Base-by-base conservation (phyloP, 2,113 vertebrate species). In the Malurus melanocephalus region DNA sequence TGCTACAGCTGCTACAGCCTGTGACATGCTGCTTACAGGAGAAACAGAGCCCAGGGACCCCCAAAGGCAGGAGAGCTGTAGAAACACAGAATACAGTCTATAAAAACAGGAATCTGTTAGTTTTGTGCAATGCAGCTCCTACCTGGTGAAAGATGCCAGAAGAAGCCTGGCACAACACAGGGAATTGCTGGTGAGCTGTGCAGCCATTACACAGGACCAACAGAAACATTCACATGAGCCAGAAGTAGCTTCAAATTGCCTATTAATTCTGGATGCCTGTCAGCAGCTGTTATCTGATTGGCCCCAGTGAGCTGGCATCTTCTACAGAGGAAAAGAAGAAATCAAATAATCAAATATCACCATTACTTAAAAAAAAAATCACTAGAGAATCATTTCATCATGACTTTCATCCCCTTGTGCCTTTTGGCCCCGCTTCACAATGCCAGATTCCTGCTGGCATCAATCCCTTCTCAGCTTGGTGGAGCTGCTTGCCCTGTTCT, bases 181-280 rank as follows among this genome's bases (percentile, higher is more conserved):
- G 35, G 23, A 91, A 10, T 11, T 64, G 42, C 68, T 62, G 40
- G 20, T 52, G 51, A 80, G 57, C 61, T 75, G 53, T 52, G 49
- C 20, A 62, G 2, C 46, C n/a, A 11, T 55, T 66, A 59, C 40
- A 67, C 53, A 78, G 24, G 26, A 82, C 62, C 79, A 46, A 18
- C 49, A 90, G 62, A 69, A 87, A 55, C n/a, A 56, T 21, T 21
- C 77, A 69, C 32, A 10, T 6, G 13, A 88, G n/a, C 69, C 69
- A 88, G 42, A 88, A 90, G 59, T 24, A 73, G 51, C 56, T 89
- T 86, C 62, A 82, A 68, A 87, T 82, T 62, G 80, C 74, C 67
- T 57, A 18, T 72, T 87, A 89, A 90, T 87, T 82, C 71, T 42
- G 20, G 57, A 52, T 35, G 40, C 3, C 67, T 89, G 67, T 67